Conservation (phyloP, 2,113 vertebrate genomes). For the Apodemus speciosus region DNA sequence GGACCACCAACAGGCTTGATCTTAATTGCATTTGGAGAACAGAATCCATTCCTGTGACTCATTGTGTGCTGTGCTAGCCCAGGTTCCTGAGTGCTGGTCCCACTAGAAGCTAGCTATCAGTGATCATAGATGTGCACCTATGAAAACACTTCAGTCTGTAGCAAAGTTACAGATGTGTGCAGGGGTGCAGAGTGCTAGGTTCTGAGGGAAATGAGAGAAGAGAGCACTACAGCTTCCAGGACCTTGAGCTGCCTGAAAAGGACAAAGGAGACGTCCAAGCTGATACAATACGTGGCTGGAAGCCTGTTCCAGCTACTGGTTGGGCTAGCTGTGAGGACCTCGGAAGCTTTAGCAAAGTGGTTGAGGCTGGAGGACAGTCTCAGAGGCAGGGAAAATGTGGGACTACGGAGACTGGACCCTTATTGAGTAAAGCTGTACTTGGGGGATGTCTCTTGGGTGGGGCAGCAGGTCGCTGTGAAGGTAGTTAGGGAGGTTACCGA, state of each 20-base stretch:
- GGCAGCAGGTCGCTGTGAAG: neutral
- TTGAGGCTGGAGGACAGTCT: neutral
- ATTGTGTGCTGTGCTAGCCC: neutral
- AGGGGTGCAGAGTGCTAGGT: neutral
- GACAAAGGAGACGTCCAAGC: neutral
- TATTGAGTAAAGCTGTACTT: neutral
- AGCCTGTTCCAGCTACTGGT: neutral
- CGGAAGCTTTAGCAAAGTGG: neutral
- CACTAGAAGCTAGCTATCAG: neutral
- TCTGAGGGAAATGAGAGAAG: neutral
- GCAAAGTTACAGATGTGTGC: slow-evolving; percentile 21
- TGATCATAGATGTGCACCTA: neutral
- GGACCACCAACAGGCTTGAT: neutral
- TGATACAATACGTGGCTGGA: neutral
- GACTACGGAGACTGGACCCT: neutral
- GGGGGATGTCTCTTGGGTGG: neutral
- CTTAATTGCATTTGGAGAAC: too few relatives aligned
- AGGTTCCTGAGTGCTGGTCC: neutral
- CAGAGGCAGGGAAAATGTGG: neutral
- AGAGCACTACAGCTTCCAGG: neutral
- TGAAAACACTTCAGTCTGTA: neutral
- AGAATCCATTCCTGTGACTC: neutral
- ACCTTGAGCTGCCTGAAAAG: neutral
- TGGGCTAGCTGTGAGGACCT: neutral
- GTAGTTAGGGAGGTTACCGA: neutral